Percentiles rank a stretch among this genome's conserved stretches.
These are phyloP conservation scores for Azemiops feae DNA, from an alignment of 2,113 vertebrate genomes.

Conservation along the genomic window DNA sequence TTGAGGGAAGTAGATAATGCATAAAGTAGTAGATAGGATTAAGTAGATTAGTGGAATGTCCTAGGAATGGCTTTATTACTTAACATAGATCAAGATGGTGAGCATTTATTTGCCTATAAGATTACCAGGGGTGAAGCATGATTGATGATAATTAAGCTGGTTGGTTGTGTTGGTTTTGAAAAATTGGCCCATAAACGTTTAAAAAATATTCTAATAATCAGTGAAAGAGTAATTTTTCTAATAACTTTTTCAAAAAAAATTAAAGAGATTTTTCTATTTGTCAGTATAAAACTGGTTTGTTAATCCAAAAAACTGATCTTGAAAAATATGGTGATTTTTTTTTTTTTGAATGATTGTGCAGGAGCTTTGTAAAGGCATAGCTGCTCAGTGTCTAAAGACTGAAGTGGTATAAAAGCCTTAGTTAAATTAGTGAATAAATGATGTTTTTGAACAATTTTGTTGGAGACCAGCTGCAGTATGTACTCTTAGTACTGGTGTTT, in stretches of 20 bases:
- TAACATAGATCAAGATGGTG: background rate
- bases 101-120: background rate
- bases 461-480: background rate
- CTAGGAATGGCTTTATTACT: background rate
- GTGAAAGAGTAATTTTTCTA: constrained; percentile 45
- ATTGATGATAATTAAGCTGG: background rate
- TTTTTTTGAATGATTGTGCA: background rate
- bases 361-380: background rate
- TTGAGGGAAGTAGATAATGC: background rate
- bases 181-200: background rate
- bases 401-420: background rate
- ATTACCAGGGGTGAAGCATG: background rate
- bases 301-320: background rate
- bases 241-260: constrained; percentile 34
- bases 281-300: background rate
- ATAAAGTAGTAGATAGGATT: constrained; percentile 26
- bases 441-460: background rate
- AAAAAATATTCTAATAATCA: constrained; percentile 33
- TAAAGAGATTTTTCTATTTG: background rate
- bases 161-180: background rate
- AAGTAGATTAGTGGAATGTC: background rate
- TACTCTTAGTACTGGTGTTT: background rate
- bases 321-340: background rate
- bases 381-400: background rate
- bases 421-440: background rate